Percentiles rank a stretch among this genome's conserved stretches.
Evolutionary conservation across 2,113 vertebrate species (phyloP).

Genomic region (Sceloporus undulatus): DNA sequence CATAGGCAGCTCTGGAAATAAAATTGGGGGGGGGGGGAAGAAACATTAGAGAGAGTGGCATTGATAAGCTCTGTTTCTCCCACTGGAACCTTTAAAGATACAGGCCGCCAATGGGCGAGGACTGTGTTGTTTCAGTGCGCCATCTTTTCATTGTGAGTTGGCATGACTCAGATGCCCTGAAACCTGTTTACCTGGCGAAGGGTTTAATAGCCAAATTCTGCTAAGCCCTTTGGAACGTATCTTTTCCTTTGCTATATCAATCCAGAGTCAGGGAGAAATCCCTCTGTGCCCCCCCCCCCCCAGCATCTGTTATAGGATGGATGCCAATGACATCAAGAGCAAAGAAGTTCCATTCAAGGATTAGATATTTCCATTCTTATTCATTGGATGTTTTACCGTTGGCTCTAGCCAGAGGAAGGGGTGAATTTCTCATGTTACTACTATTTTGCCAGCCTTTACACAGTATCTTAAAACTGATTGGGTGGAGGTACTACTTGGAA

Average conservation of each 20-base stretch:
- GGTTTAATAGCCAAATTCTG: slow-evolving; percentile 27
- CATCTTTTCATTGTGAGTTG: not conserved
- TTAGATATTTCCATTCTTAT: slow-evolving; percentile 62
- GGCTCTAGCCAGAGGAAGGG: slow-evolving; percentile 66
- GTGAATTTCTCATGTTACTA: slow-evolving; percentile 51
- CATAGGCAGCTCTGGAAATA: not conserved
- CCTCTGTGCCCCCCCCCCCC: not conserved
- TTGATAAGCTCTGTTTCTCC: not conserved
- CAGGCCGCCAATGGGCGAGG: not conserved
- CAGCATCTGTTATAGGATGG: slow-evolving; percentile 36
- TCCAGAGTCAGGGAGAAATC: slow-evolving; percentile 43
- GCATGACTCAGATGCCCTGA: slow-evolving; percentile 15
- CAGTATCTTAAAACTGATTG: slow-evolving; percentile 22
- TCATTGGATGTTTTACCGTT: slow-evolving; percentile 63
- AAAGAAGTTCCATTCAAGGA: slow-evolving; percentile 70
- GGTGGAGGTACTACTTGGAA: too few species aligned
- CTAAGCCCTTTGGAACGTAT: not conserved
- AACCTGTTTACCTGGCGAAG: slow-evolving; percentile 45
- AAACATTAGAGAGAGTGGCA: slow-evolving; percentile 13
- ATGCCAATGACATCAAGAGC: slow-evolving; percentile 52
- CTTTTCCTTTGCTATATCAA: slow-evolving; percentile 24
- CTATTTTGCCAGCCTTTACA: slow-evolving; percentile 27
- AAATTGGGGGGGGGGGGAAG: too few species aligned
- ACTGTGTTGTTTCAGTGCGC: too few species aligned
- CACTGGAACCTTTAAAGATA: not conserved